A percentile compares a stretch with the other conserved stretches of the same genome.
phyloP scores from a whole-genome alignment of 2,888 invertebrate genomes.

The Nowickia ferox region DNA sequence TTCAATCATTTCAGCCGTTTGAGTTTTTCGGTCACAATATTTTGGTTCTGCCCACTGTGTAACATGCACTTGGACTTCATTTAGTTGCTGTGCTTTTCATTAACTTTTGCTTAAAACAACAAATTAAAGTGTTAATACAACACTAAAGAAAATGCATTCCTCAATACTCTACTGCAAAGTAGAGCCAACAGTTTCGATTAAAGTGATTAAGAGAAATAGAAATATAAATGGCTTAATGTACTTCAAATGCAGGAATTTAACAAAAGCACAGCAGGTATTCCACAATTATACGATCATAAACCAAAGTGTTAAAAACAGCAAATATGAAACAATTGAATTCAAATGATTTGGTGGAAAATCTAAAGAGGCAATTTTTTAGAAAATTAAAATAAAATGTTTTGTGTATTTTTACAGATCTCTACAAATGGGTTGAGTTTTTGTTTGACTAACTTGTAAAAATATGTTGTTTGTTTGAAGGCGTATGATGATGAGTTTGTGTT shows the following conservation, averaged over 20 bases:
- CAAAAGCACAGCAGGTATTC: slow-evolving; percentile 69
- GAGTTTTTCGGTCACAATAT: too few relatives aligned
- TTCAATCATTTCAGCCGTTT: too few relatives aligned
- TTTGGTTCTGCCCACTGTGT: neutral
- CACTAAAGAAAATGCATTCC: neutral
- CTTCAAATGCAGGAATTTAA: slow-evolving; percentile 27
- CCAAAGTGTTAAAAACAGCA: slow-evolving; percentile 59
- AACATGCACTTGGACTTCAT: neutral
- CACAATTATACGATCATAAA: slow-evolving; percentile 65
- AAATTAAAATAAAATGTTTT: slow-evolving; percentile 1
- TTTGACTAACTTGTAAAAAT: slow-evolving; percentile 43
- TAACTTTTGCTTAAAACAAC: slow-evolving; percentile 58
- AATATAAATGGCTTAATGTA: slow-evolving; percentile 6
- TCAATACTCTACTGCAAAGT: neutral
- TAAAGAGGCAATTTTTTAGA: slow-evolving; percentile 22
- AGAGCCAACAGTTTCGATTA: slow-evolving; percentile 4
- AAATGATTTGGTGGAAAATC: slow-evolving; percentile 18
- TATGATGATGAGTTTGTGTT: neutral
- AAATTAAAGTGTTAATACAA: slow-evolving; percentile 61
- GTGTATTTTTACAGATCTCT: slow-evolving; percentile 25
- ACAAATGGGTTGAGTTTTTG: slow-evolving; percentile 46
- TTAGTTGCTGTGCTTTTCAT: slow-evolving; percentile 54
- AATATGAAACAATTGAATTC: slow-evolving; percentile 32
- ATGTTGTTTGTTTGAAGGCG: slow-evolving; percentile 27
- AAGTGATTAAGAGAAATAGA: slow-evolving; percentile 6